Percentiles rank a stretch among this genome's conserved stretches.
Conservation (phyloP, 2,888 invertebrate genomes). For the Spicauda simplicius region DNA sequence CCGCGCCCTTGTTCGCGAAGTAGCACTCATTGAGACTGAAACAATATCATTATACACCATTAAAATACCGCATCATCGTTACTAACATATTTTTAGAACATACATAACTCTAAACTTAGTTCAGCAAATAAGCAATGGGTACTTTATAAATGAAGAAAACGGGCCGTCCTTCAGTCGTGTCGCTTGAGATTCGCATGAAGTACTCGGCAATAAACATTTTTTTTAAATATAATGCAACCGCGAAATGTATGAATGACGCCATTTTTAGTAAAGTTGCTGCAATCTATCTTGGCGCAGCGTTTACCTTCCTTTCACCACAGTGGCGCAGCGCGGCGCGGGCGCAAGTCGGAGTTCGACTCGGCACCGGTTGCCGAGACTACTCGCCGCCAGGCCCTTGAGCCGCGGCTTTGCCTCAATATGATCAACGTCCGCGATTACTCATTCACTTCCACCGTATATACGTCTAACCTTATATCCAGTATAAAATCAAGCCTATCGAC, state of each 20-base stretch:
- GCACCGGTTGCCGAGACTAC: constrained; percentile 56
- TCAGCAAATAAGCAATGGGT: neutral
- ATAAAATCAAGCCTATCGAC: constrained; percentile 5
- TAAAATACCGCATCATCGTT: neutral
- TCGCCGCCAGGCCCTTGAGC: constrained; percentile 65
- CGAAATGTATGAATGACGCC: constrained; percentile 79
- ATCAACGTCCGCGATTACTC: constrained; percentile 45
- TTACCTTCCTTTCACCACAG: constrained; percentile 81
- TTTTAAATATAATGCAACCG: constrained; percentile 68
- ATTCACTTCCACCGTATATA: constrained; percentile 36
- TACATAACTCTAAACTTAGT: neutral
- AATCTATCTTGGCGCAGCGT: constrained; percentile 73
- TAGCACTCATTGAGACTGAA: constrained; percentile 97
- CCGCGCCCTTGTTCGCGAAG: constrained; percentile 98
- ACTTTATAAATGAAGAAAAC: constrained; percentile 30
- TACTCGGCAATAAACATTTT: constrained; percentile 56
- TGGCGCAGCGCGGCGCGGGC: constrained; percentile 50
- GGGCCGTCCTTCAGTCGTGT: constrained; percentile 51
- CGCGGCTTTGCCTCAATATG: constrained; percentile 48
- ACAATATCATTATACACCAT: constrained; percentile 43
- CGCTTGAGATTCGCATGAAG: constrained; percentile 50
- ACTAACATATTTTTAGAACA: neutral
- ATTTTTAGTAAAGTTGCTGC: constrained; percentile 80
- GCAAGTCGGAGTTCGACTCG: constrained; percentile 39
- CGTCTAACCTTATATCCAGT: neutral